phyloP scores from a whole-genome alignment of 1,140 invertebrate genomes.

The Caenorhabditis elegans region WBcel235 BX284604.4:10960501-10961000 shows the following conservation, averaged over 20 bases:
- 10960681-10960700: too few relatives aligned
- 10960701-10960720: background rate
- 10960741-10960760: background rate
- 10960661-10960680: too few relatives aligned
- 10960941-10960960: background rate
- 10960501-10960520: too few relatives aligned
- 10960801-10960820: background rate
- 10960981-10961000: background rate
- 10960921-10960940: background rate
- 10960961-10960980: background rate
- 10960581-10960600: background rate
- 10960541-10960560: slow-evolving; percentile 2
- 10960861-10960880: slow-evolving; percentile 2
- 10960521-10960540: too few relatives aligned
- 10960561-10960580: background rate
- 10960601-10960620: background rate
- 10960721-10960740: background rate
- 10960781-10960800: background rate
- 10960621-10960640: background rate
- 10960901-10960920: background rate
- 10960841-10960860: background rate
- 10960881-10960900: background rate
- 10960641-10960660: background rate
- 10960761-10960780: background rate
- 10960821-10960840: background rate